Evolutionary conservation across 2,888 invertebrate genomes (phyloP).

Genomic region (Drosophila multiciliata): DNA sequence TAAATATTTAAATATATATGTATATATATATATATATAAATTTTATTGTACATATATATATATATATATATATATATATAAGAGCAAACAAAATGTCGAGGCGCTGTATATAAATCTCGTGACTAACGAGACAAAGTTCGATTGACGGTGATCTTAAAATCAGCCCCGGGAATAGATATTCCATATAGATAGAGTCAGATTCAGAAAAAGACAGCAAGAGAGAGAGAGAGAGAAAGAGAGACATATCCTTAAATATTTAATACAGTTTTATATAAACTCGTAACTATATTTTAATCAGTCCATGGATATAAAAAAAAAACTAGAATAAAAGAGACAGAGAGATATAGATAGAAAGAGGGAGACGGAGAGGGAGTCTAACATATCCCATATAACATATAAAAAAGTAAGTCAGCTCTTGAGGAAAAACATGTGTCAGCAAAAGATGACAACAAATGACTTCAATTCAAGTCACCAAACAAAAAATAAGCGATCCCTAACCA

Average conservation of each 20-base stretch:
- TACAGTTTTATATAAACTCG: not conserved
- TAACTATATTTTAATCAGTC: not conserved
- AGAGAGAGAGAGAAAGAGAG: not conserved
- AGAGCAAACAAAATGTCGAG: slow-evolving; percentile 45
- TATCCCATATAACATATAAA: not conserved
- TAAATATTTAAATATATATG: not conserved
- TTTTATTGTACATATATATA: not conserved
- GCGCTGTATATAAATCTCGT: slow-evolving; percentile 55
- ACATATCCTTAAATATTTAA: not conserved
- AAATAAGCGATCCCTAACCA: not conserved
- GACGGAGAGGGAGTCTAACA: not conserved
- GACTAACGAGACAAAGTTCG: slow-evolving; percentile 69
- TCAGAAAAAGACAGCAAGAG: not conserved
- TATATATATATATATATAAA: not conserved
- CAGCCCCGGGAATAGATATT: not conserved
- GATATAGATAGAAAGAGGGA: not conserved
- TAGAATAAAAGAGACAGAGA: not conserved
- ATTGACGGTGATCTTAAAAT: slow-evolving; percentile 25
- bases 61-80: slow-evolving; percentile 37
- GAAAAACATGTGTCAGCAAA: not conserved
- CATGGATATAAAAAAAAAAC: not conserved
- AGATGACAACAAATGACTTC: not conserved
- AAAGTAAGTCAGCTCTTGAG: not conserved
- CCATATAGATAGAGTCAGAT: not conserved
- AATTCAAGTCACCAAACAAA: too few species aligned